Evolutionary conservation across 2,888 invertebrate species (phyloP), one percentile per base, ranked within the genome.

Genomic region (Apomyelois bistriatella): DNA sequence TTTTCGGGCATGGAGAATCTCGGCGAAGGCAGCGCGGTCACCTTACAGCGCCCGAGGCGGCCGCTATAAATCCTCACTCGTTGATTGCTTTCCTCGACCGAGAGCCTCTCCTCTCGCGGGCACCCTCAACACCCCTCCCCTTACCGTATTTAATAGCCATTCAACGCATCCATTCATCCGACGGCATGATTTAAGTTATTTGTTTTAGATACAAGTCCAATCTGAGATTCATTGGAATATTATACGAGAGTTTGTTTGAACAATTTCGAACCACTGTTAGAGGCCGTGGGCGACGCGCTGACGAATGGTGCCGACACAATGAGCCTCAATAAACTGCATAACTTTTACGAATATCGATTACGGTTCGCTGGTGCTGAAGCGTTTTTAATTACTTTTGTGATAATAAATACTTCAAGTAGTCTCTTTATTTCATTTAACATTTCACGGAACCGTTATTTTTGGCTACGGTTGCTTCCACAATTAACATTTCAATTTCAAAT

Each of bases 141-240:
- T n/a, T n/a, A n/a, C 56, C 70, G 13, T 70, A 70, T 74, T 73
- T 73, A 79, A 76, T 77, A 72, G 67, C 72, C 72, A 77, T 72
- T 75, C 75, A 76, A 68, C 68, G 70, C 66, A 64, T 65, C 72
- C 70, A 72, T 72, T 74, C 66, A 70, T 60, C 64, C 68, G 64
- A 68, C 56, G 75, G 75, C 74, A 78, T 82, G 79, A 83, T 83
- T 82, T 81, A 83, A 79, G 66, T 79, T 84, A 81, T 85, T 83
- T 79, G 82, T 81, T 83, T 83, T 79, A 79, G 77, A 77, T 75
- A 68, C 78, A 74, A 74, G 70, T 70, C 66, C 74, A 72, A 70
- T 65, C 61, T 65, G 74, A 81, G 79, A 82, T 82, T 79, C 79
- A 82, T 83, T 75, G 70, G 74, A 66, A 74, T 74, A 76, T 84